Conservation (phyloP, 2,797 vertebrate genomes). For the Xenentodon cancila region DNA sequence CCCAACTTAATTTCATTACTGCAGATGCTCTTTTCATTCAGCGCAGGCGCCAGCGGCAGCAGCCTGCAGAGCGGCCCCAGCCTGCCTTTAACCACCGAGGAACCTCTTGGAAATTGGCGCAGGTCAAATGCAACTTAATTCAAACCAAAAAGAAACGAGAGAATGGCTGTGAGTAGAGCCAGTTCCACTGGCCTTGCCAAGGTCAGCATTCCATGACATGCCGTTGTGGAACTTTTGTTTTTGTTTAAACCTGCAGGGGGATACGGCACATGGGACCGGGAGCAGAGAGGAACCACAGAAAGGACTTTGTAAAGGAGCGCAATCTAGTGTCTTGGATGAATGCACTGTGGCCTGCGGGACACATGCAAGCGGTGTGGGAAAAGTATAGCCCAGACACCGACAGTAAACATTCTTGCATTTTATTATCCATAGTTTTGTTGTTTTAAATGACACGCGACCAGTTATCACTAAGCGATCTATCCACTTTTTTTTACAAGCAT, state of each 20-base stretch:
- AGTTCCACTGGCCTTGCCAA: conserved; percentile 71
- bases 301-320: conserved; percentile 23
- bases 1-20: too few species aligned
- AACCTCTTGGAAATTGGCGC: conserved; percentile 51
- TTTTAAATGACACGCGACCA: too few species aligned
- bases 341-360: neutral
- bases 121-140: conserved; percentile 61
- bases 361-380: too few species aligned
- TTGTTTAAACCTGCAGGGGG: conserved; percentile 62
- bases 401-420: too few species aligned
- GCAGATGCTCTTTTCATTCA: conserved; percentile 3
- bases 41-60: conserved; percentile 15
- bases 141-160: conserved; percentile 38
- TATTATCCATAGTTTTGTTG: too few species aligned
- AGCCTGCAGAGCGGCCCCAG: neutral
- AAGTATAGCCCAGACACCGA: too few species aligned
- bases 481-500: too few species aligned
- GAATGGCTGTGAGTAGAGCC: conserved; percentile 47
- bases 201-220: conserved; percentile 78
- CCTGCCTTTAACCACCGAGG: conserved; percentile 18
- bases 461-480: too few species aligned
- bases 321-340: conserved; percentile 2
- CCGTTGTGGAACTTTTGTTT: conserved; percentile 79
- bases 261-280: conserved; percentile 42
- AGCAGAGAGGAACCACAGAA: conserved; percentile 17